Evolutionary conservation across 2,797 vertebrate species (phyloP).

Genomic region (Silurus lanzhouensis): DNA sequence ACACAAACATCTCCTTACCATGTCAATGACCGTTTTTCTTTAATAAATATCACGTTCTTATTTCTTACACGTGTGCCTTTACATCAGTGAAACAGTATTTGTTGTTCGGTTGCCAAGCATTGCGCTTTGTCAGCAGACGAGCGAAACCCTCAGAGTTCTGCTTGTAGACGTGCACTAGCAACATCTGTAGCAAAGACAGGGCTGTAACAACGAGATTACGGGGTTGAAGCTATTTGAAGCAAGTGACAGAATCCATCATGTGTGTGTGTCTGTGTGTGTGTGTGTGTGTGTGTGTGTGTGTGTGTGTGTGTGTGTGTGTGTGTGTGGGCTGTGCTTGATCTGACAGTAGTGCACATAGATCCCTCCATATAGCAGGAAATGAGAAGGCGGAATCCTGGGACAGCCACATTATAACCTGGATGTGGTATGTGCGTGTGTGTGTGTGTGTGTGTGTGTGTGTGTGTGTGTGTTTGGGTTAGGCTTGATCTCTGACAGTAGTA

Average conservation of each 20-base stretch:
- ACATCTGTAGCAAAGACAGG: constrained; percentile 37
- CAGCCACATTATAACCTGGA: background rate
- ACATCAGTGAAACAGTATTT: background rate
- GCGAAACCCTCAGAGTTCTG: background rate
- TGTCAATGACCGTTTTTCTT: background rate
- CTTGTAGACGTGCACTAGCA: constrained; percentile 26
- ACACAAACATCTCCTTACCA: background rate
- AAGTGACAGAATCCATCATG: constrained; percentile 36
- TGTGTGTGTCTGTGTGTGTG: background rate
- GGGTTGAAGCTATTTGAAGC: constrained; percentile 48
- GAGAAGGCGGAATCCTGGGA: background rate
- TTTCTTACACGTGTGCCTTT: background rate
- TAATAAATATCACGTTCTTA: too few relatives aligned
- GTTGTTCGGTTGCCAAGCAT: constrained; percentile 18
- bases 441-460: background rate
- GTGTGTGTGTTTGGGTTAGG: background rate
- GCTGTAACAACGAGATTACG: constrained; percentile 39
- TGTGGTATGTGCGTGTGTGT: background rate
- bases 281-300: background rate
- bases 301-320: constrained; percentile 13
- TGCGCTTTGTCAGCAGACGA: background rate
- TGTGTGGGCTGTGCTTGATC: background rate
- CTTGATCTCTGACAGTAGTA: too few relatives aligned
- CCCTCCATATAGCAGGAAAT: background rate
- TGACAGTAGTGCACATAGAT: background rate